Evolutionary conservation across 1,140 invertebrate genomes (phyloP), one percentile per base, ranked within the genome.

Genomic region (Eriocheir sinensis): DNA sequence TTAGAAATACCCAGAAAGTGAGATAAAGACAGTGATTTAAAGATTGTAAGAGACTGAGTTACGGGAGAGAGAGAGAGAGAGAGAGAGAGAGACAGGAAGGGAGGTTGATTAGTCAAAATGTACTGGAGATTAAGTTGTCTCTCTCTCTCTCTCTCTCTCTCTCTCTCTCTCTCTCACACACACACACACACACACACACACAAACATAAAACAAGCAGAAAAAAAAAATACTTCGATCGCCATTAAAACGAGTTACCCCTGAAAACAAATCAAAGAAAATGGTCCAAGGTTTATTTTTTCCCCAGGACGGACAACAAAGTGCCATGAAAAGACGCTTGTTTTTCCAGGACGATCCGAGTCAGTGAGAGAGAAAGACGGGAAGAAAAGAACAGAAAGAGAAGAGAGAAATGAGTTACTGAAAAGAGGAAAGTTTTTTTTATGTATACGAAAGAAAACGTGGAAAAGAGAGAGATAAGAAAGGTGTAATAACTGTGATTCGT

Each of bases 81-180:
- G 48, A 53, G 48, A 53, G 48, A 53, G 48, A 53, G 48, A 53
- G 48, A 53, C 12, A 53, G 48, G 21, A 21, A 53, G 48, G 21
- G 48, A 53, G 48, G 21, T 9, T 17, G 48, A 53, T 53, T 53
- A 21, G 12, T 53, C 21, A 53, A 53, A 17, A 53, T 53, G 12
- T 53, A 21, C 21, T 53, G n/a, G n/a, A 53, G 1, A 53, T 53
- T 53, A 53, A 53, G 48, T n/a, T 72, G 21, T 72, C 60, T 60
- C 53, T 60, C 53, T 60, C 53, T 60, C 53, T 60, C 53, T 60
- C 53, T 60, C 53, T 60, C 53, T 60, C 53, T 60, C 53, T 60
- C 53, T 60, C 53, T 60, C 53, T 60, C 53, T 60, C 53, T 60
- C 53, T 60, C 53, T 60, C 53, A 21, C 53, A 21, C 6, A 15